Evolutionary conservation across 2,797 vertebrate genomes (phyloP).

Genomic region (Garrulus glandarius): DNA sequence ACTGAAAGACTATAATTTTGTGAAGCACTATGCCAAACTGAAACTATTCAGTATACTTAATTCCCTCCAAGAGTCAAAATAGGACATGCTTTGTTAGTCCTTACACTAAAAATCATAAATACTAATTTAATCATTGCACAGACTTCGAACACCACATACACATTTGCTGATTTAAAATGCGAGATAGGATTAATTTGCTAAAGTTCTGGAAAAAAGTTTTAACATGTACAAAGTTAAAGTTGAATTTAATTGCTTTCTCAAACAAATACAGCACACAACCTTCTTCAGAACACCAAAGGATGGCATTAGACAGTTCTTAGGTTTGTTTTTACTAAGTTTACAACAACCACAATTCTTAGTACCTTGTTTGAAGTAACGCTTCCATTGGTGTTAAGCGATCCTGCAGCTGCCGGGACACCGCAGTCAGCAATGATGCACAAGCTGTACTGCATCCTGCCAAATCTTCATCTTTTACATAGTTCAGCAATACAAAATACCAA

Average conservation of each 20-base stretch:
- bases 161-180: not conserved
- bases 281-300: not conserved
- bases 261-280: not conserved
- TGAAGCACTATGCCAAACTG: not conserved
- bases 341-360: not conserved
- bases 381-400: slow-evolving; percentile 95
- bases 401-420: slow-evolving; percentile 92
- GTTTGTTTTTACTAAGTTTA: not conserved
- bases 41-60: not conserved
- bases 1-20: not conserved
- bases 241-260: not conserved
- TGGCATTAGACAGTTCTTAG: not conserved
- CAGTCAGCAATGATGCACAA: slow-evolving; percentile 91
- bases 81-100: not conserved
- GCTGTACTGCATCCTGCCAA: slow-evolving; percentile 92
- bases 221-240: not conserved
- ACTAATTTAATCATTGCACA: not conserved
- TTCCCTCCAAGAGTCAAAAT: not conserved
- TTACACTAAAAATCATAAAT: not conserved
- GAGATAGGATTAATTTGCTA: not conserved
- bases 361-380: slow-evolving; percentile 96
- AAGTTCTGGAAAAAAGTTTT: not conserved
- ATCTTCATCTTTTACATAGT: slow-evolving; percentile 98
- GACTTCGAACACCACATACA: not conserved
- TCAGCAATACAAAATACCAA: slow-evolving; percentile 98